Conservation (phyloP, 92 coral and sea anemone genomes). For the Zoanthus gigantus region DNA sequence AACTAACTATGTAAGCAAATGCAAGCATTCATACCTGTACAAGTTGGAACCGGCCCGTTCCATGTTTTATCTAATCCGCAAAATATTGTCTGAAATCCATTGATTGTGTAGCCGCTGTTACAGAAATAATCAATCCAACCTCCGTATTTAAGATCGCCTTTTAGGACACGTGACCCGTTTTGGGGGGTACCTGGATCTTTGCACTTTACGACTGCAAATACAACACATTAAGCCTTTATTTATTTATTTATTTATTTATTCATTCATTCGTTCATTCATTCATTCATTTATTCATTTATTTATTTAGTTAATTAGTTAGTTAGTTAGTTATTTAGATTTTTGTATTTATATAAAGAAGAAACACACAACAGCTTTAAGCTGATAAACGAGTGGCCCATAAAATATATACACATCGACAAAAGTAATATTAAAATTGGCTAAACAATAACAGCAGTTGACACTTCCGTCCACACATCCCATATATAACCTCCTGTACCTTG, state of each 20-base stretch:
- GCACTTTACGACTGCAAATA: conserved; percentile 49
- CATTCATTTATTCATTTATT: too few relatives aligned
- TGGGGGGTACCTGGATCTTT: conserved; percentile 56
- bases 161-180: conserved; percentile 36
- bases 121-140: conserved; percentile 41
- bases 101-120: conserved; percentile 25
- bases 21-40: conserved; percentile 45
- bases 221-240: background rate
- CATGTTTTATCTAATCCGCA: conserved; percentile 45
- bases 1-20: background rate
- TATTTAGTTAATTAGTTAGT: too few relatives aligned
- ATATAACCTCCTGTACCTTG: too few relatives aligned
- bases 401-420: too few relatives aligned
- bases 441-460: too few relatives aligned
- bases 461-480: too few relatives aligned
- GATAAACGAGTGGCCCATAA: too few relatives aligned
- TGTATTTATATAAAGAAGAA: too few relatives aligned
- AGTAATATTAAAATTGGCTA: too few relatives aligned
- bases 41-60: conserved; percentile 42
- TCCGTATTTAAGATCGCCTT: conserved; percentile 17
- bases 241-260: background rate
- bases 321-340: too few relatives aligned
- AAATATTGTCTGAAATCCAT: conserved; percentile 36
- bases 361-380: too few relatives aligned
- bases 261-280: background rate